Evolutionary conservation across 2,888 invertebrate species (phyloP), one percentile per base, ranked within the genome.

Genomic region (Amorpha juglandis): DNA sequence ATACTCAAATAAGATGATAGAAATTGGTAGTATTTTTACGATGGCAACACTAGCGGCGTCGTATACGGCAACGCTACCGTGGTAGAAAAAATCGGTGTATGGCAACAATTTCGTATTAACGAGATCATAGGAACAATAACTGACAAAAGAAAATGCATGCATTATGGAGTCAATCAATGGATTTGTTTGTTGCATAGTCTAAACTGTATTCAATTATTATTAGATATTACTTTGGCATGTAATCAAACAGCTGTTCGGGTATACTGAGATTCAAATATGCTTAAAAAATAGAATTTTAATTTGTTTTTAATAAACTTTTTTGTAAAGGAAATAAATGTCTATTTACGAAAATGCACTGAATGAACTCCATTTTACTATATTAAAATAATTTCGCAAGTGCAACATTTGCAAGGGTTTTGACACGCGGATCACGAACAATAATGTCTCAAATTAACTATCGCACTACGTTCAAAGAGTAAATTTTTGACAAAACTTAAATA

Each of bases 381-480:
- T 19, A 58, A 58, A 38, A 58, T 42, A 58, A 19, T 42, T 42
- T 58, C 2, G 12, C 19, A 58, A 19, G 42, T 58, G 64, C 58
- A 55, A 47, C 48, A n/a, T 48, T 21, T 48, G 55, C 47, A 48
- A 55, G 48, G 64, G 58, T 58, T 58, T 58, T 47, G 55, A n/a
- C 64, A 63, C 62, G 68, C 65, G 71, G 69, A 76, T 76, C 74
- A 76, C 76, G 75, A 77, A 75, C 68, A 81, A 78, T 76, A 73
- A 75, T 74, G 69, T 69, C 66, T 73, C 71, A 78, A 80, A 76
- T 76, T 75, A 79, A 78, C 79, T 80, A 79, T 78, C 74, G 74
- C 38, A 71, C 80, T 81, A 79, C 73, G 71, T 69, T 73, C 73
- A 74, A 77, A 77, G 75, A 75, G 71, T 70, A 73, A 69, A 72